Base-by-base conservation (phyloP, 1,140 invertebrate genomes). In the Cardiocondyla obscurior region DNA sequence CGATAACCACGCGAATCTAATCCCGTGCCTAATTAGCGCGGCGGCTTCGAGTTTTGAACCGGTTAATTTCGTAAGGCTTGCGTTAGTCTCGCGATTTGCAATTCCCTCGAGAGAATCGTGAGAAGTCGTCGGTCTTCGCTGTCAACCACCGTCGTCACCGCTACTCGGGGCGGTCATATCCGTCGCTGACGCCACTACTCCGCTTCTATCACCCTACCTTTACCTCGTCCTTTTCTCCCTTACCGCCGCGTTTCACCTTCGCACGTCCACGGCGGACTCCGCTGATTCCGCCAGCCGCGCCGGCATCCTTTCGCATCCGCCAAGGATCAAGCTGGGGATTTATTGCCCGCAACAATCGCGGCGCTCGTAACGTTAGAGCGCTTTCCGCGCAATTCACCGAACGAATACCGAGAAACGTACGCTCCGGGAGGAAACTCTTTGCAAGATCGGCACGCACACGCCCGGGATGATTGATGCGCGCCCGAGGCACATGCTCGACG, bases 351-450 rank as follows among this genome's bases (percentile, higher is more conserved):
- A 64, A 76, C 39, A 76, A 76, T 76, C 33, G 14, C 30, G 49
- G 14, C n/a, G n/a, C n/a, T 30, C 62, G 62, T 69, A 69, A 74
- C 33, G 57, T 81, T 72, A 60, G 33, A 73, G 65, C 10, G 22
- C 8, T 73, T 82, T 82, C 12, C 16, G 33, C 76, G 7, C 64
- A 22, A 33, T 72, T 33, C 39, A 12, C 49, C 8, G 57, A 28
- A 22, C 39, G 16, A 30, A 44, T 81, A 81, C 77, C 51, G n/a
- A 25, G 77, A 81, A 81, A 73, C 22, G 10, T 46, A 42, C 22
- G 53, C 28, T 58, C 19, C 28, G 58, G 22, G 42, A 72, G 39
- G 39, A 81, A 81, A 73, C 69, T 55, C 46, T 46, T 81, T 46
- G 77, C 57, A 22, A 14, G 33, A 64, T 76, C 30, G 44, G 39